Evolutionary conservation across 2,113 vertebrate genomes (phyloP).

Genomic region (Pagrus major): DNA sequence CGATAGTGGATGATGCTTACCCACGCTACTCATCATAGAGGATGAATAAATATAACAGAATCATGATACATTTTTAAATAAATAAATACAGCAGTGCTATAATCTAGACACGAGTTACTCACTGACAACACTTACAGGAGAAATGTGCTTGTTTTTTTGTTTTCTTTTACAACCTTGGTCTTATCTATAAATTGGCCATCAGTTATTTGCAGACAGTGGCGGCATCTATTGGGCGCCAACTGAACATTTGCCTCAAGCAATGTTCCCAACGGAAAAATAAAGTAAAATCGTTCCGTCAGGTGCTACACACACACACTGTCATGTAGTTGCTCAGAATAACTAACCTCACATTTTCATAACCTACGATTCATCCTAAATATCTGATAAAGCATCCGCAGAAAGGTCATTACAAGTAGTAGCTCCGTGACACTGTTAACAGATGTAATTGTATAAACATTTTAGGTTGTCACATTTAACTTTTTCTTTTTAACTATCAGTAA

Average conservation of each 20-base stretch:
- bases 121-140: constrained; percentile 33
- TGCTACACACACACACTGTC: background rate
- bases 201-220: background rate
- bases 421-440: too few species aligned
- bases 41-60: constrained; percentile 46
- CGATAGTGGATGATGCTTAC: constrained; percentile 17
- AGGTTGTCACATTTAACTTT: background rate
- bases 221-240: background rate
- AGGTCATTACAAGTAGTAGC: background rate
- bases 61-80: constrained; percentile 22
- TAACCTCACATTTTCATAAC: background rate
- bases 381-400: background rate
- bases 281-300: background rate
- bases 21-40: constrained; percentile 12
- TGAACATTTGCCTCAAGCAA: background rate
- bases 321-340: background rate
- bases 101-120: constrained; percentile 36
- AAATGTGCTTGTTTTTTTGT: background rate
- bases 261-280: background rate
- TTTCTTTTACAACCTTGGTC: background rate
- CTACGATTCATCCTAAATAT: background rate
- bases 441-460: background rate
- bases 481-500: background rate
- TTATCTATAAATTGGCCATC: background rate
- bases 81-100: constrained; percentile 38